phyloP scores from a whole-genome alignment of 1,140 invertebrate genomes.

The Pseudomyrmex sp. region DNA sequence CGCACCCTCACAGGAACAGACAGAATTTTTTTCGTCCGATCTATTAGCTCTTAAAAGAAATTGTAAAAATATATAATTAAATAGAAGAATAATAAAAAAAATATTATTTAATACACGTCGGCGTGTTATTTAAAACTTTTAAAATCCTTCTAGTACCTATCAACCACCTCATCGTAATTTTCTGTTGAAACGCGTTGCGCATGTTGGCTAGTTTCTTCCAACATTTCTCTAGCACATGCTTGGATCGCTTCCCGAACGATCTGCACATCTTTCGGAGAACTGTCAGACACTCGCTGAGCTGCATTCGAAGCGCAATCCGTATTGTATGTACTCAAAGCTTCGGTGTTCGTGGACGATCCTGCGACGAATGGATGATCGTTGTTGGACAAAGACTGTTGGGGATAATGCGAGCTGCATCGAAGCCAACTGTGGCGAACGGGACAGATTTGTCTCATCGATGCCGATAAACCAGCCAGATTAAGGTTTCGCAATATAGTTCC shows the following conservation, averaged over 20 bases:
- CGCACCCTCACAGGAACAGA: constrained; percentile 80
- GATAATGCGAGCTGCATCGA: constrained; percentile 42
- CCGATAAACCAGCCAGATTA: constrained; percentile 52
- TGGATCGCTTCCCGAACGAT: neutral
- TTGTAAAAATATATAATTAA: neutral
- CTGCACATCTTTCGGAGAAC: neutral
- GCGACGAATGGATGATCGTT: constrained; percentile 24
- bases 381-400: constrained; percentile 64
- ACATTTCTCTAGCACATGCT: constrained; percentile 9
- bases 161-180: constrained; percentile 30
- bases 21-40: constrained; percentile 1
- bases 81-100: neutral
- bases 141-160: constrained; percentile 24
- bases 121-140: neutral
- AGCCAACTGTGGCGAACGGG: constrained; percentile 62
- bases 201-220: constrained; percentile 40
- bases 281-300: constrained; percentile 6
- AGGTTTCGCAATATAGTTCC: constrained; percentile 73
- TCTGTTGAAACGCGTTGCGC: constrained; percentile 8
- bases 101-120: neutral
- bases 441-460: neutral
- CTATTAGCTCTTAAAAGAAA: constrained; percentile 10
- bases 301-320: constrained; percentile 61
- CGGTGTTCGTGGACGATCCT: constrained; percentile 66
- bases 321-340: constrained; percentile 77